A percentile compares a stretch with the other conserved stretches of the same genome.
phyloP scores from a whole-genome alignment of 2,888 invertebrate species.

The Pogonocherus hispidulus region DNA sequence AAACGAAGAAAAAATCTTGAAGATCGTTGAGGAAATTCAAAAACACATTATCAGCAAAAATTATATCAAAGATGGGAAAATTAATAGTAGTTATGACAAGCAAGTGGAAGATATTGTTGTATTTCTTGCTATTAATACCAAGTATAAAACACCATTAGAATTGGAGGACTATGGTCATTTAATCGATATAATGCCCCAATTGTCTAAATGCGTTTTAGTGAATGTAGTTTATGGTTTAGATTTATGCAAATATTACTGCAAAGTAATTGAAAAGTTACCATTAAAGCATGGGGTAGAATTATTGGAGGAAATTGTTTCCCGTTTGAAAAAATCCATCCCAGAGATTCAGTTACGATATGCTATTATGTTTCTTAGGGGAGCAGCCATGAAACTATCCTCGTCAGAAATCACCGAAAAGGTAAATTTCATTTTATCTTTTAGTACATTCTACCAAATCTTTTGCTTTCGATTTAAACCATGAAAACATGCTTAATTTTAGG shows the following conservation, averaged over 20 bases:
- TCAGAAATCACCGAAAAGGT: slow-evolving; percentile 39
- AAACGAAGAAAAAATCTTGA: slow-evolving; percentile 57
- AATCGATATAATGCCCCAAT: slow-evolving; percentile 56
- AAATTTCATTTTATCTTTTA: slow-evolving; percentile 18
- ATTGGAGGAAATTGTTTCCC: slow-evolving; percentile 56
- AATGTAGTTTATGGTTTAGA: slow-evolving; percentile 56
- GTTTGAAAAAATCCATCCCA: slow-evolving; percentile 55
- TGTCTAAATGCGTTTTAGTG: slow-evolving; percentile 61
- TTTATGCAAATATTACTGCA: slow-evolving; percentile 51
- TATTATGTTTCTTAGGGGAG: slow-evolving; percentile 47
- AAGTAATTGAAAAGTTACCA: slow-evolving; percentile 53
- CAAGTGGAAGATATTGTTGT: slow-evolving; percentile 56
- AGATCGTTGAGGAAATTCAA: slow-evolving; percentile 48
- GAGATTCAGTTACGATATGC: slow-evolving; percentile 50
- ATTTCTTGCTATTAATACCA: slow-evolving; percentile 62
- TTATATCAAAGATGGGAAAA: slow-evolving; percentile 49
- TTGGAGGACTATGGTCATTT: slow-evolving; percentile 61
- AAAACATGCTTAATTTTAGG: slow-evolving; percentile 51
- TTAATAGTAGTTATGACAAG: slow-evolving; percentile 43
- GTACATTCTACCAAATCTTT: no score
- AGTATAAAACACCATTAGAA: slow-evolving; percentile 52
- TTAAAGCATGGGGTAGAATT: slow-evolving; percentile 52
- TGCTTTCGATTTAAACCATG: no score
- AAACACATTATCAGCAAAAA: slow-evolving; percentile 49
- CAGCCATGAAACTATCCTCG: slow-evolving; percentile 40